Conservation (phyloP, 2,888 invertebrate species). For the Vanessa cardui region DNA sequence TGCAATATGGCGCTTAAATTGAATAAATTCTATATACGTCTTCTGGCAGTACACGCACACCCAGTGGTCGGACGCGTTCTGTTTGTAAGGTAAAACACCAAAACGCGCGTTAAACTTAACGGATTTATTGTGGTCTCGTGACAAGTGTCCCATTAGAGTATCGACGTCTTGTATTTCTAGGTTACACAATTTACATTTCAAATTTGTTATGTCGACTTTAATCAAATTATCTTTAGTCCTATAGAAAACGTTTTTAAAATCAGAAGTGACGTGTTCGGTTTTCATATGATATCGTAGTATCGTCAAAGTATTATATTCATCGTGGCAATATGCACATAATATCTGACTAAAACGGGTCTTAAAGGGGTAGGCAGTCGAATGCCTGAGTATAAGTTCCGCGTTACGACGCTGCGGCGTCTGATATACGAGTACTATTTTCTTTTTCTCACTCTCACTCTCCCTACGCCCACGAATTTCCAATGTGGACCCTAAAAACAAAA, state of each 20-base stretch:
- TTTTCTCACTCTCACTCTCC: constrained; percentile 66
- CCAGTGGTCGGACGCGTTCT: constrained; percentile 58
- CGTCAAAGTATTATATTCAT: constrained; percentile 60
- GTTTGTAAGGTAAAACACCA: constrained; percentile 73
- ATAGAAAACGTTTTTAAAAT: constrained; percentile 72
- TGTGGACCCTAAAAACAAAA: constrained; percentile 77
- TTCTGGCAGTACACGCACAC: constrained; percentile 70
- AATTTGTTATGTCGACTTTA: constrained; percentile 72
- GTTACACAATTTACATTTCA: constrained; percentile 70
- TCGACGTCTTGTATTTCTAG: constrained; percentile 62
- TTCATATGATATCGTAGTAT: constrained; percentile 67
- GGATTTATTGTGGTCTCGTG: constrained; percentile 63
- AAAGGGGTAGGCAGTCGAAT: constrained; percentile 73
- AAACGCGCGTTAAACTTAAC: constrained; percentile 70
- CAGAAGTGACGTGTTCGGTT: constrained; percentile 61
- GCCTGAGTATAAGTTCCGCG: constrained; percentile 70
- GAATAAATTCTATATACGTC: constrained; percentile 58
- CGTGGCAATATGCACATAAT: constrained; percentile 71
- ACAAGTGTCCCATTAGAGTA: constrained; percentile 67
- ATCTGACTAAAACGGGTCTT: constrained; percentile 75
- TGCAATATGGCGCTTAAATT: constrained; percentile 69
- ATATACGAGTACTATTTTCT: constrained; percentile 75
- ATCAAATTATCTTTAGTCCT: constrained; percentile 72
- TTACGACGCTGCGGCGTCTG: constrained; percentile 75
- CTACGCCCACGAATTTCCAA: constrained; percentile 73